Base-by-base conservation (phyloP, 1,140 invertebrate species). In the Saxidomus purpurata region DNA sequence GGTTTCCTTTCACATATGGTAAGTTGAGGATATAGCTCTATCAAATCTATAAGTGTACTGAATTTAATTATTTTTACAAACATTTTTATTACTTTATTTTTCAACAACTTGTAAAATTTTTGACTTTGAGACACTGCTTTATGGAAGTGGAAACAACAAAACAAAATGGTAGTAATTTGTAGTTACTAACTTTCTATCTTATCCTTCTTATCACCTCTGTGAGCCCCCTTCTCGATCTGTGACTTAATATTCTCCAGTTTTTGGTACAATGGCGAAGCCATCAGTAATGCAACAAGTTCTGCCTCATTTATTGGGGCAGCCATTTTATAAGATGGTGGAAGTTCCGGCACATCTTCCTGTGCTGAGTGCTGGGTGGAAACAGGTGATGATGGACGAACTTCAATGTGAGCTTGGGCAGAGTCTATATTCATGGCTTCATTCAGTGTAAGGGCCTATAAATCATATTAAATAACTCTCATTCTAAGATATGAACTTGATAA, bases 251-350 rank as follows among this genome's bases (percentile, higher is more conserved):
- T 81, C 79, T 95, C 95, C 89, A 95, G 88, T 86, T 95, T 95
- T 89, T 94, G 92, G 79, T 95, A 95, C 55, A 95, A 90, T 0
- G 95, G 95, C 15, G 94, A 95, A 15, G 94, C 93, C 95, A 95
- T 94, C 43, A 95, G 89, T 28, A 95, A 79, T 6, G 92, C 87
- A n/a, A 94, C 92, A 0, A 95, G 86, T 47, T 95, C 95, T 52
- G 93, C 93, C 77, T 95, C 95, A 89, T 95, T 95, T 17, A 95
- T 88, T 25, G 95, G 95, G 17, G 94, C 94, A 34, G 95, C 92
- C 93, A 94, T 94, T 6, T 90, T 87, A 89, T 92, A 95, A 36
- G 92, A 87, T 15, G 86, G 22, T 40, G 94, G 94, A 79, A 94
- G 79, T 40, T 86, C 80, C 76, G 80, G 80, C 38, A 59, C 36